These are phyloP conservation scores for Astreopora myriophthalma DNA, from an alignment of 64 coral and sea anemone genomes.

Conservation along the genomic window DNA sequence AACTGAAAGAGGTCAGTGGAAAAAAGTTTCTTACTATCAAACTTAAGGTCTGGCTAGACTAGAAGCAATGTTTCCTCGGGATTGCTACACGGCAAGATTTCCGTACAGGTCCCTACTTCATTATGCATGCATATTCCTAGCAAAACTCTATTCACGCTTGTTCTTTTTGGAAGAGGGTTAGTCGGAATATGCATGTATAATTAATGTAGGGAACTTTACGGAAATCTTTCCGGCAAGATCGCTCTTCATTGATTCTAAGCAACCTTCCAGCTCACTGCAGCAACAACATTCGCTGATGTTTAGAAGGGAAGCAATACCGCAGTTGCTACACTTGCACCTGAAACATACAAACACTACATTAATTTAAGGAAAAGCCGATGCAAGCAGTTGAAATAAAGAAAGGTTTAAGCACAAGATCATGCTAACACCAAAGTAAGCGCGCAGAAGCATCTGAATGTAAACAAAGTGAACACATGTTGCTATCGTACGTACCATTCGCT, in stretches of 20 bases:
- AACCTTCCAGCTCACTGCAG: constrained; percentile 56
- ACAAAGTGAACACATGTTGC: not conserved
- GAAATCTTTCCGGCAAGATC: constrained; percentile 37
- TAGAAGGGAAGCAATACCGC: not conserved
- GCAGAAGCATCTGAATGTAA: not conserved
- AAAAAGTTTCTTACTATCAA: not conserved
- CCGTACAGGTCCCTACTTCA: too few species aligned
- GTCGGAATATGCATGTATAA: constrained; percentile 25
- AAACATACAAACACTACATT: not conserved
- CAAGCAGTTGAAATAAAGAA: not conserved
- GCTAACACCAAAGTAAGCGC: too few species aligned
- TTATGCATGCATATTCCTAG: constrained; percentile 49
- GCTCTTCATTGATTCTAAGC: constrained; percentile 37
- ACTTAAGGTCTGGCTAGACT: not conserved
- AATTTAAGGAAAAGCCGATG: not conserved
- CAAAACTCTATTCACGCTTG: too few species aligned
- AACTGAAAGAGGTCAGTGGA: not conserved
- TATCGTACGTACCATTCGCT: not conserved
- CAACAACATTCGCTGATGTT: constrained; percentile 71
- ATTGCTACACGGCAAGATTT: too few species aligned
- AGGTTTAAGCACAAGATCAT: too few species aligned
- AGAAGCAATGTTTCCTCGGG: not conserved
- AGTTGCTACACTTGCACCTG: constrained; percentile 70
- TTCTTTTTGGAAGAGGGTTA: too few species aligned
- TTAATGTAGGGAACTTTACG: constrained; percentile 9